Conservation (phyloP, 1,140 invertebrate genomes). For the Pteromalus puparum region DNA sequence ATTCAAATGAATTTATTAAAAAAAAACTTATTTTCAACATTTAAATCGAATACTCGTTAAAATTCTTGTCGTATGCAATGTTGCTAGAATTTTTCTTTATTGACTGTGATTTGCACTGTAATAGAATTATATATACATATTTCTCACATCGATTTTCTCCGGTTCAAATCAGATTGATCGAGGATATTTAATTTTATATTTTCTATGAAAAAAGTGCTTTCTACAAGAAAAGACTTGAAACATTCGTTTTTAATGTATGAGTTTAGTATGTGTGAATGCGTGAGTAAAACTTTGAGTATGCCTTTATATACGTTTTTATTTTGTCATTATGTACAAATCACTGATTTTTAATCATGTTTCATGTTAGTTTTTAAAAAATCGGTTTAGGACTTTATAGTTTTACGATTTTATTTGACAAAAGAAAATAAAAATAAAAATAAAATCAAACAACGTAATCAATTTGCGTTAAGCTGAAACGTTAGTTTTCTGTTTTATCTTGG, state of each 20-base stretch:
- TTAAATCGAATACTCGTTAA: slow-evolving; percentile 1
- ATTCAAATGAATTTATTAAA: not conserved
- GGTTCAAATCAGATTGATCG: not conserved
- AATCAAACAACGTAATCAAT: slow-evolving; percentile 35
- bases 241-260: slow-evolving; percentile 40
- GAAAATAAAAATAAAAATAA: slow-evolving; percentile 61
- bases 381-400: slow-evolving; percentile 37
- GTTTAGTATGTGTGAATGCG: slow-evolving; percentile 38
- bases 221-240: slow-evolving; percentile 33
- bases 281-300: slow-evolving; percentile 34
- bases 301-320: slow-evolving; percentile 45
- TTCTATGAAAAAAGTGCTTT: slow-evolving; percentile 30
- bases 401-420: slow-evolving; percentile 40
- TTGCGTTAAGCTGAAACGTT: slow-evolving; percentile 32
- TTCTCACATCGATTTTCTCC: not conserved
- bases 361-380: slow-evolving; percentile 23
- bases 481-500: slow-evolving; percentile 19
- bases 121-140: slow-evolving; percentile 14
- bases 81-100: slow-evolving; percentile 36
- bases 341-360: slow-evolving; percentile 38
- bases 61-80: slow-evolving; percentile 9
- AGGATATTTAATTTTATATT: slow-evolving; percentile 14
- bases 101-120: slow-evolving; percentile 42
- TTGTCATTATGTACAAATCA: slow-evolving; percentile 30
- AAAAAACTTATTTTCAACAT: not conserved